Evolutionary conservation across 1,140 invertebrate genomes (phyloP).

Genomic region (Rhopalosiphum maidis): DNA sequence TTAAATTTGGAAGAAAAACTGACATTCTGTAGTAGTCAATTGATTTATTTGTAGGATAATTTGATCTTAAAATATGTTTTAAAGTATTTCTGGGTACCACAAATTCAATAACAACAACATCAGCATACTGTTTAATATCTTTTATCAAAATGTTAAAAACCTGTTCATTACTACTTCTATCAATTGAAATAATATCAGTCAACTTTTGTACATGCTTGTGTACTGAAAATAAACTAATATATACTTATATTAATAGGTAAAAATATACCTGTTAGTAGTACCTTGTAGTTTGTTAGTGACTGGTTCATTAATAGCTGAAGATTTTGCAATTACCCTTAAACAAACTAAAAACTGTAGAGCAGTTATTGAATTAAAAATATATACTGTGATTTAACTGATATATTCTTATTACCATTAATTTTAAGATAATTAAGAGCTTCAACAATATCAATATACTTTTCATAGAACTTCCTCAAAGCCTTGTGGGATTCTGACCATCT

Average conservation of each 20-base stretch:
- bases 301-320: not conserved
- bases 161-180: not conserved
- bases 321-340: not conserved
- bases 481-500: conserved; percentile 1
- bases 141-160: not conserved
- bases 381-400: not conserved
- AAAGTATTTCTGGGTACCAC: not conserved
- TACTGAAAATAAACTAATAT: not conserved
- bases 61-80: not conserved
- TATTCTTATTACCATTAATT: not conserved
- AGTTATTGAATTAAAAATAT: conserved; percentile 15
- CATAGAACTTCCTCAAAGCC: not conserved
- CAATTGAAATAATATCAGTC: not conserved
- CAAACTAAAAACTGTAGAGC: not conserved
- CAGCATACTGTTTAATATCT: not conserved
- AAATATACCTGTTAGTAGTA: too few species aligned
- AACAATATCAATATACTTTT: conserved; percentile 10
- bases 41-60: not conserved
- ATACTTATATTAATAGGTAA: too few species aligned
- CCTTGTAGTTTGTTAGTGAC: not conserved
- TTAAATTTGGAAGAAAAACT: not conserved
- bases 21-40: not conserved
- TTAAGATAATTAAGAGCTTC: not conserved
- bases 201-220: not conserved
- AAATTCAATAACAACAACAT: not conserved